Conservation (phyloP, 2,888 invertebrate species). For the Pollenia griseotomentosa region DNA sequence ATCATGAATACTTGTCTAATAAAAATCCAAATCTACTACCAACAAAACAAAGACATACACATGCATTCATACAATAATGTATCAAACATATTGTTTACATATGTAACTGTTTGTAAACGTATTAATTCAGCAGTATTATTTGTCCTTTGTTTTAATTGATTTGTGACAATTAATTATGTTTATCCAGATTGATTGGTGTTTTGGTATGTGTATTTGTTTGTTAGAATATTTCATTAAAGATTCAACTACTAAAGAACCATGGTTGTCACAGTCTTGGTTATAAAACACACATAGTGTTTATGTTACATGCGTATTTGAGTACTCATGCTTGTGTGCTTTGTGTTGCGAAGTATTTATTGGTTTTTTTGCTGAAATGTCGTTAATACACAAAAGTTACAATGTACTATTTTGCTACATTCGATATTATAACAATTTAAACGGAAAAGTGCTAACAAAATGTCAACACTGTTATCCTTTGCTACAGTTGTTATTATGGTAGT, state of each 20-base stretch:
- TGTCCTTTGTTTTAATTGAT: conserved; percentile 60
- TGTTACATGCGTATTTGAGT: neutral
- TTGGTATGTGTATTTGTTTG: neutral
- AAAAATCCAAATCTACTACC: conserved; percentile 39
- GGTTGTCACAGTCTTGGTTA: neutral
- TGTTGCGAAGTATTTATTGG: neutral
- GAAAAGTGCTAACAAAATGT: conserved; percentile 69
- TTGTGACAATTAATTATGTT: conserved; percentile 69
- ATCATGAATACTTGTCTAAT: conserved; percentile 41
- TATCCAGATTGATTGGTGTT: conserved; percentile 67
- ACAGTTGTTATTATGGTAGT: conserved; percentile 27
- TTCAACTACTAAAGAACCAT: neutral
- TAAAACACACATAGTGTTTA: neutral
- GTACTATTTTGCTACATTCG: conserved; percentile 13
- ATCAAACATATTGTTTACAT: too few species aligned
- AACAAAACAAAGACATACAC: neutral
- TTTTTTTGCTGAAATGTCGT: conserved; percentile 31
- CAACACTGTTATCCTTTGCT: conserved; percentile 47
- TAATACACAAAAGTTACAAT: conserved; percentile 19
- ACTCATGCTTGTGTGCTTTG: neutral
- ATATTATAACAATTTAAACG: conserved; percentile 53
- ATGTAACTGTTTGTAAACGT: conserved; percentile 2
- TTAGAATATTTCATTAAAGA: neutral
- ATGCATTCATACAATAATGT: neutral
- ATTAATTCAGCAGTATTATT: conserved; percentile 58